These are phyloP conservation scores for Colius striatus DNA, from an alignment of 2,113 vertebrate genomes.

Conservation along the genomic window DNA sequence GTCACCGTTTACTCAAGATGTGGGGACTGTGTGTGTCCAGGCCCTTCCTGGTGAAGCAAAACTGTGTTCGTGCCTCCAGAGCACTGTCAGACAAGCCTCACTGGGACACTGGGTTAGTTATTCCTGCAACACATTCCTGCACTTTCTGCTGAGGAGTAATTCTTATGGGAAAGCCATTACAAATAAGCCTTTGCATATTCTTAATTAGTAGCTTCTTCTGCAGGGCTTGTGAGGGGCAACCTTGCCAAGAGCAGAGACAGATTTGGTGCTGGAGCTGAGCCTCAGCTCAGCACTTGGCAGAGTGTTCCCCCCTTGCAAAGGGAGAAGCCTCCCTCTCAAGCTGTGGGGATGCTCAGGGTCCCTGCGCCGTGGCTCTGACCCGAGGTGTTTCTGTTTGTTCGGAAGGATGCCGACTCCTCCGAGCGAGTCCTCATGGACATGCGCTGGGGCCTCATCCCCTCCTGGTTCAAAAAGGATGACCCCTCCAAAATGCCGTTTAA, in stretches of 20 bases:
- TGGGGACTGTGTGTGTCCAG: not conserved
- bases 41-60: not conserved
- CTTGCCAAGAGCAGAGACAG: not conserved
- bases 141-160: not conserved
- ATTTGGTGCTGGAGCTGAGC: not conserved
- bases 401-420: slow-evolving; percentile 85
- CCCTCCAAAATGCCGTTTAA: slow-evolving; percentile 89
- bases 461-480: slow-evolving; percentile 89
- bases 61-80: rapidly evolving
- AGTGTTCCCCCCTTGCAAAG: not conserved
- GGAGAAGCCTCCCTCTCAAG: not conserved
- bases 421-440: slow-evolving; percentile 89
- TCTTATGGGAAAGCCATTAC: not conserved
- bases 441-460: slow-evolving; percentile 94
- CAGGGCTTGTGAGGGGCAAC: too few relatives aligned
- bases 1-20: not conserved
- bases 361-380: rapidly evolving
- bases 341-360: not conserved
- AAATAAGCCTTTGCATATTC: not conserved
- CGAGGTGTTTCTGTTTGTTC: not conserved
- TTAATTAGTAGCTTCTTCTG: not conserved
- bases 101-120: not conserved
- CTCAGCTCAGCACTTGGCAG: not conserved
- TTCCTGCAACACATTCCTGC: not conserved
- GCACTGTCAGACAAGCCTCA: rapidly evolving